Evolutionary conservation across 2,113 vertebrate species (phyloP), one percentile per base, ranked within the genome.

Genomic region (Phaetusa simplex): DNA sequence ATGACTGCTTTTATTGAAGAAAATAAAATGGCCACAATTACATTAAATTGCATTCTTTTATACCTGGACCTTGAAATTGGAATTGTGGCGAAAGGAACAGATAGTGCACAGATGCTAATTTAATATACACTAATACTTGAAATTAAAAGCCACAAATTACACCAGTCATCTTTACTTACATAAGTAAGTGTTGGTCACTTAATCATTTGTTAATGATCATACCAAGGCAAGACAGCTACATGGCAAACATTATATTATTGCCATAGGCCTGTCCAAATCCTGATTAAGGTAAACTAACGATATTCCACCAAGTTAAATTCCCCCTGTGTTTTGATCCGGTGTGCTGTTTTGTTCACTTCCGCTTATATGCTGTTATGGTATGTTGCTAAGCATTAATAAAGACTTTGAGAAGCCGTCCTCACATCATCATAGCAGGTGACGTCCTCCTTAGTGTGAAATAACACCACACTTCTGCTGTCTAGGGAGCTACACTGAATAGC

Each of bases 1-100:
- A 88, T 64, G 42, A 92, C 77, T 92, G 50, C 12, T 78, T 94
- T 95, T 65, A 96, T 61, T 97, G 78, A 96, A 83, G 66, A 96
- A 97, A 95, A 96, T 88, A 95, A 96, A 97, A 80, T 94, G 34
- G 45, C 49, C 87, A 66, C 62, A 91, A 91, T 90, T 96, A 82
- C 85, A 88, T 96, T 71, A 94, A 84, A 93, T 92, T 79, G 38
- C 78, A 92, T 92, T 84, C 70, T 96, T 76, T 94, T 87, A 59
- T 36, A 65, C 34, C 30, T 84, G 27, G 62, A 87, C 86, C 78
- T 96, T 95, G 77, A 85, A 96, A 94, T 84, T 87, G 74, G 49
- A 94, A 36, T 42, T 80, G 14, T 77, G 40, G 59, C 53, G 69
- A 84, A 87, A 64, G 55, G 34, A 96, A 78, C 8, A 82, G 62